Conservation (phyloP, 2,888 invertebrate genomes). For the Lissonota sp. region DNA sequence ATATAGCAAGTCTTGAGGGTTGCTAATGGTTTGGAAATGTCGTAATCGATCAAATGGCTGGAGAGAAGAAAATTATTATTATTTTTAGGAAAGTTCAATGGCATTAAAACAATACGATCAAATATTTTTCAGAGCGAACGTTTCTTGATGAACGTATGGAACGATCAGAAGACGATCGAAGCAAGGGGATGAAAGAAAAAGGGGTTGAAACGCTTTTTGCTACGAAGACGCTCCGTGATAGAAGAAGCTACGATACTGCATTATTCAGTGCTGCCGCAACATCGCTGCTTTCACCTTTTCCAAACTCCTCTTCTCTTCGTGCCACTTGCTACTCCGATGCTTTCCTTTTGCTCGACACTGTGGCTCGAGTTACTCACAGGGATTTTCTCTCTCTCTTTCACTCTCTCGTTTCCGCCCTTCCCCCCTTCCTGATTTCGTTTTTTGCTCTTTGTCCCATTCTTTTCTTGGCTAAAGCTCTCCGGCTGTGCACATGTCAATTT, state of each 20-base stretch:
- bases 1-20: background rate
- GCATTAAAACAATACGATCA: background rate
- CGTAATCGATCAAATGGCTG: too few relatives aligned
- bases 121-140: background rate
- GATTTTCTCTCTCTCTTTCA: conserved; percentile 64
- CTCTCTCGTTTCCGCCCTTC: conserved; percentile 50
- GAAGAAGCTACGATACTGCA: conserved; percentile 57
- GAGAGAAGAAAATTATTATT: background rate
- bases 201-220: conserved; percentile 36
- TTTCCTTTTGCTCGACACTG: conserved; percentile 51
- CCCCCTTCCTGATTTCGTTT: conserved; percentile 62
- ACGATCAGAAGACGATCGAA: conserved; percentile 41
- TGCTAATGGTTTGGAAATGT: too few relatives aligned
- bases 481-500: conserved; percentile 78
- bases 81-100: background rate
- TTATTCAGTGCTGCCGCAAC: conserved; percentile 64
- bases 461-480: conserved; percentile 55
- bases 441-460: conserved; percentile 57
- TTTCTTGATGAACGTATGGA: conserved; percentile 15
- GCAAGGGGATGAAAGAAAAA: conserved; percentile 19
- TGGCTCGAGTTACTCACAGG: conserved; percentile 56
- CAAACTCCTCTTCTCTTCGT: conserved; percentile 2
- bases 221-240: conserved; percentile 25
- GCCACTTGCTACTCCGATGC: conserved; percentile 46
- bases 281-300: conserved; percentile 38